phyloP scores from a whole-genome alignment of 2,888 invertebrate genomes.

The Drosophila anceps region DNA sequence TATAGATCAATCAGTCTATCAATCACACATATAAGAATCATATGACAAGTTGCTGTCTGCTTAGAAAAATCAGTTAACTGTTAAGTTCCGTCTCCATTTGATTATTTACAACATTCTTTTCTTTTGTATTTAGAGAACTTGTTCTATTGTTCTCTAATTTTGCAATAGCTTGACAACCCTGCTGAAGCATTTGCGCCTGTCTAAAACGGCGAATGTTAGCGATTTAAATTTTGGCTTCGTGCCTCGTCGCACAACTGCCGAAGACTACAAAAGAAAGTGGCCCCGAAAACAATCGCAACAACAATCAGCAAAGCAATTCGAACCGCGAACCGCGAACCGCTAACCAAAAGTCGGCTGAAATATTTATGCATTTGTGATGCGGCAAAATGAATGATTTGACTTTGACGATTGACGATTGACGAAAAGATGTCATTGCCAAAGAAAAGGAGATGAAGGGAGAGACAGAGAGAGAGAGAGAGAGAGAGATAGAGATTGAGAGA shows the following conservation, averaged over 20 bases:
- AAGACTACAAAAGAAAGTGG: conserved; percentile 17
- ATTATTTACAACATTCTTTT: too few species aligned
- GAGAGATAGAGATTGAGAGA: conserved; percentile 21
- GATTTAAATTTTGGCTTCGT: conserved; percentile 64
- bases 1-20: neutral
- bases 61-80: too few species aligned
- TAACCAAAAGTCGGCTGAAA: conserved; percentile 38
- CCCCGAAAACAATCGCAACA: conserved; percentile 64
- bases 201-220: conserved; percentile 31
- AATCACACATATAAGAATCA: too few species aligned
- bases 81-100: too few species aligned
- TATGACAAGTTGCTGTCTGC: too few species aligned
- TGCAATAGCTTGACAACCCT: conserved; percentile 44
- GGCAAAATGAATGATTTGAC: conserved; percentile 84
- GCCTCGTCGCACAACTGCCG: conserved; percentile 13
- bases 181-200: conserved; percentile 35
- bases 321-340: conserved; percentile 48
- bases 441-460: conserved; percentile 13
- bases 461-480: conserved; percentile 17
- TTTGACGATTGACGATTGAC: conserved; percentile 77
- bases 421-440: conserved; percentile 81
- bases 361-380: conserved; percentile 83
- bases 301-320: conserved; percentile 77
- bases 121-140: neutral
- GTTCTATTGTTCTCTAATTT: neutral